Evolutionary conservation across 2,797 vertebrate genomes (phyloP).

Genomic region (Hyperoplus immaculatus): DNA sequence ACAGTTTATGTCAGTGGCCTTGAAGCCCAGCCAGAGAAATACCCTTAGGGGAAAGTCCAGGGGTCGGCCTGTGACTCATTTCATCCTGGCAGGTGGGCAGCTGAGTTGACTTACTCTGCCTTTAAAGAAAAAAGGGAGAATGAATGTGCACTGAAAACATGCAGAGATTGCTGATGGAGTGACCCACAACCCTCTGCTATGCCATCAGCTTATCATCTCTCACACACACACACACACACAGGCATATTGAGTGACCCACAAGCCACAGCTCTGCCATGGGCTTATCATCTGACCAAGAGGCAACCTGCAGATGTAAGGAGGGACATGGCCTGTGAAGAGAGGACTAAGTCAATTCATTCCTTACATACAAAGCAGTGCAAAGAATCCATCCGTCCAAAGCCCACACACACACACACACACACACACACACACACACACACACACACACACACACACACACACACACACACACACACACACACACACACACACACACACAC

Average conservation of each 20-base stretch:
- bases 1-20: conserved; percentile 41
- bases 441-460: background rate
- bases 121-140: conserved; percentile 61
- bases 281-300: conserved; percentile 76
- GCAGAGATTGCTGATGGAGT: conserved; percentile 81
- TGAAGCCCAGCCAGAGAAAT: conserved; percentile 48
- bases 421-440: no score
- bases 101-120: conserved; percentile 60
- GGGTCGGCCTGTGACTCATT: conserved; percentile 72
- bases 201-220: conserved; percentile 67
- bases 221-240: no score
- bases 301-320: conserved; percentile 65
- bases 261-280: conserved; percentile 63
- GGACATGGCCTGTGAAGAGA: conserved; percentile 59
- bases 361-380: conserved; percentile 57
- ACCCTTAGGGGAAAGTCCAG: conserved; percentile 52
- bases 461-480: conserved; percentile 3
- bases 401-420: conserved; percentile 6
- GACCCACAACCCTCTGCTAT: conserved; percentile 68
- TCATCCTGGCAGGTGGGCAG: conserved; percentile 70
- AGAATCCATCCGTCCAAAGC: conserved; percentile 51
- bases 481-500: no score
- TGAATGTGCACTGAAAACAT: conserved; percentile 66
- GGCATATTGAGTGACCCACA: conserved; percentile 75
- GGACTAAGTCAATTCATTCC: conserved; percentile 38